Conservation (phyloP, 2,797 vertebrate species). For the Chelon labrosus region DNA sequence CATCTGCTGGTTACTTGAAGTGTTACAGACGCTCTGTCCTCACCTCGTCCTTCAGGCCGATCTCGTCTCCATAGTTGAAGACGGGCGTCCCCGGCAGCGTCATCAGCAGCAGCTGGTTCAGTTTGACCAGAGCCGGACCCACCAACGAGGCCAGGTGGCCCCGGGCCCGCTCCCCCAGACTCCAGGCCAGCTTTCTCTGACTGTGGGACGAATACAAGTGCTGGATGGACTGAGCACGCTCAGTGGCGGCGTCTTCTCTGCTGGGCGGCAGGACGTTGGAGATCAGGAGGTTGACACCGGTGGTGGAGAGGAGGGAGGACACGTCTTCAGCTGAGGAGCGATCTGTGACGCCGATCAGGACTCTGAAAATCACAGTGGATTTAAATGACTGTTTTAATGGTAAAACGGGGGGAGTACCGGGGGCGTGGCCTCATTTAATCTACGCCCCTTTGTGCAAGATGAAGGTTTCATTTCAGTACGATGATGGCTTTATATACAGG, state of each 20-base stretch:
- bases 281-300: slow-evolving; percentile 82
- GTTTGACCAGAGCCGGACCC: slow-evolving; percentile 57
- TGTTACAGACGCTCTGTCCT: slow-evolving; percentile 18
- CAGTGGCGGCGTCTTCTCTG: neutral
- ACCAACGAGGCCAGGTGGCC: slow-evolving; percentile 82
- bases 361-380: slow-evolving; percentile 61
- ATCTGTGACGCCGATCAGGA: slow-evolving; percentile 83
- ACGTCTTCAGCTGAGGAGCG: slow-evolving; percentile 62
- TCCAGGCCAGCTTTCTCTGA: slow-evolving; percentile 78
- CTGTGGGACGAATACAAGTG: slow-evolving; percentile 63
- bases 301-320: slow-evolving; percentile 70
- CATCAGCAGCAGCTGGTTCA: slow-evolving; percentile 87
- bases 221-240: slow-evolving; percentile 57
- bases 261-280: slow-evolving; percentile 68
- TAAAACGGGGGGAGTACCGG: no score
- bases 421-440: no score
- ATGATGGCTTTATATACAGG: no score
- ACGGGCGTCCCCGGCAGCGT: slow-evolving; percentile 89
- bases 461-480: no score
- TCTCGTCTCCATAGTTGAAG: slow-evolving; percentile 90
- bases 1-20: neutral
- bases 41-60: slow-evolving; percentile 84
- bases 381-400: no score
- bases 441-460: no score
- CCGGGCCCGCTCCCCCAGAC: slow-evolving; percentile 62